Evolutionary conservation across 2,888 invertebrate genomes (phyloP).

Genomic region (Ganaspis brasiliensis): DNA sequence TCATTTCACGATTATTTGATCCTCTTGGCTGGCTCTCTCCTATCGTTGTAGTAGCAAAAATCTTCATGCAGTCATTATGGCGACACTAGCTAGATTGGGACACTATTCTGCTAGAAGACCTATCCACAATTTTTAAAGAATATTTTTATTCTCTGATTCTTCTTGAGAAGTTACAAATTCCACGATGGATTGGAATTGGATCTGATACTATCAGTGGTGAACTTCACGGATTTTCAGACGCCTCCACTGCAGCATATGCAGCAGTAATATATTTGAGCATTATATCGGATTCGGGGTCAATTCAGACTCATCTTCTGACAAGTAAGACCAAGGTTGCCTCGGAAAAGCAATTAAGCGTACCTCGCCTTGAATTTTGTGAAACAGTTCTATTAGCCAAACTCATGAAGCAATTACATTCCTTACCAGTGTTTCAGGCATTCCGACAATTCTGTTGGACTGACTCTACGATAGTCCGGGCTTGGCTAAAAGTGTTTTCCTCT

Average conservation of each 20-base stretch:
- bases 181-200: no score
- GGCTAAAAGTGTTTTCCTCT: no score
- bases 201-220: not conserved
- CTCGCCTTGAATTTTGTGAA: no score
- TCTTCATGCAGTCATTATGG: constrained; percentile 47
- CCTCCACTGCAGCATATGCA: no score
- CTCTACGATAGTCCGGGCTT: no score
- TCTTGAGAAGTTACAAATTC: constrained; percentile 1
- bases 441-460: constrained; percentile 56
- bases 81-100: constrained; percentile 47
- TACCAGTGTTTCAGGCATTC: not conserved
- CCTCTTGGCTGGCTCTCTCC: constrained; percentile 49
- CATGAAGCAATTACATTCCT: not conserved
- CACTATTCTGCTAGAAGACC: not conserved
- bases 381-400: no score
- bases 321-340: not conserved
- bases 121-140: not conserved
- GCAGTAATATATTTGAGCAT: constrained; percentile 28
- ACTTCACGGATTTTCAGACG: constrained; percentile 50
- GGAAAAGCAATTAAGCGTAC: no score
- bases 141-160: constrained; percentile 1
- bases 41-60: constrained; percentile 36
- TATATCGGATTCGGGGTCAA: not conserved
- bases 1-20: constrained; percentile 42
- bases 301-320: not conserved